Evolutionary conservation across 1,140 invertebrate species (phyloP).

Genomic region (Sinonovacula constricta): DNA sequence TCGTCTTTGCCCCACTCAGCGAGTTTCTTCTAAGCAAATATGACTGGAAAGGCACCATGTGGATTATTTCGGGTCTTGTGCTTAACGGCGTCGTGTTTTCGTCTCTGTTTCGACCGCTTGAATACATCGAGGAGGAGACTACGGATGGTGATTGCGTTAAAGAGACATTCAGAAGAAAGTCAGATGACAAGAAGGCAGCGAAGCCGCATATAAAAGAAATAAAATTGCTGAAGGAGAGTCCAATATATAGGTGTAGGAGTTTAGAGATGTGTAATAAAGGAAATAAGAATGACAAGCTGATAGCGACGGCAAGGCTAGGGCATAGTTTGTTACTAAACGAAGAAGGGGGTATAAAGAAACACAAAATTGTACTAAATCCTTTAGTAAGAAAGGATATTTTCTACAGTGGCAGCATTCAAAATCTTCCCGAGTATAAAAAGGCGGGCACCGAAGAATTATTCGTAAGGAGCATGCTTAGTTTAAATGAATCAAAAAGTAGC

Average conservation of each 20-base stretch:
- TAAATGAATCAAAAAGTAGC: background rate
- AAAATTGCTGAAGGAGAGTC: background rate
- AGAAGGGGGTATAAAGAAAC: conserved; percentile 7
- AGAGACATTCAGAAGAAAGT: too few relatives aligned
- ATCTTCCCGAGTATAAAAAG: conserved; percentile 77
- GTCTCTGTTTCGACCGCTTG: conserved; percentile 94
- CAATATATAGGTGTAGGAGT: conserved; percentile 26
- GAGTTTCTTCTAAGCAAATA: conserved; percentile 82
- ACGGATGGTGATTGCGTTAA: background rate
- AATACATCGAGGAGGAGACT: background rate
- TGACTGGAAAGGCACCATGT: conserved; percentile 86
- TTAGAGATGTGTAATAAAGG: conserved; percentile 23
- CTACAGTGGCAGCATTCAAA: conserved; percentile 63
- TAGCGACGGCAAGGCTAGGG: conserved; percentile 28
- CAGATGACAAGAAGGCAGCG: too few relatives aligned
- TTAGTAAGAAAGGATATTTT: conserved; percentile 64
- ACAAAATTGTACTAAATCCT: conserved; percentile 42
- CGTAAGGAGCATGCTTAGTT: conserved; percentile 23
- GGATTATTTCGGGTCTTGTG: conserved; percentile 87
- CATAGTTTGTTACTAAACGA: conserved; percentile 20
- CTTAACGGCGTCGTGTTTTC: conserved; percentile 96
- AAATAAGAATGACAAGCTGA: background rate
- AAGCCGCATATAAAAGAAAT: too few relatives aligned
- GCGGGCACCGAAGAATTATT: conserved; percentile 38
- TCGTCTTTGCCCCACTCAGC: conserved; percentile 86